Evolutionary conservation across 2,113 vertebrate species (phyloP), one percentile per base, ranked within the genome.

Genomic region (Pangasianodon gigas): DNA sequence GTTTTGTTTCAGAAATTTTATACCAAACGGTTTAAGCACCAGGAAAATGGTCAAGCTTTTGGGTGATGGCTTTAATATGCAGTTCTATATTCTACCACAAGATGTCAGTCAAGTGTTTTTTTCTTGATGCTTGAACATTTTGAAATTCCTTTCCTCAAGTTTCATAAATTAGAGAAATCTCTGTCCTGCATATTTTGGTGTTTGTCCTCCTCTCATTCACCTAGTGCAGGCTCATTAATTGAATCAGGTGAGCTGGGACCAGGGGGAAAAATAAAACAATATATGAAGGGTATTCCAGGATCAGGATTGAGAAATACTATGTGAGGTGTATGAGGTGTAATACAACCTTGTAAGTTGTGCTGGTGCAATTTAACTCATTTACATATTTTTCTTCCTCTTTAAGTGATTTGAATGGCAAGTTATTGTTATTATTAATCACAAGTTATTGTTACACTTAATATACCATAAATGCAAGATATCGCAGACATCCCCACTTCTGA

Each of bases 21-120:
- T 82, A 88, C n/a, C 21, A 32, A 51, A 2, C 4, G 32, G 6
- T 8, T 41, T 41, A 29, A 58, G 51, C 7, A 86, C 2, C 29
- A 74, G 37, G 65, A 54, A 41, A 32, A 71, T 14, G 3, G 16
- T 87, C 8, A 13, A 44, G 9, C 26, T 24, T 62, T 18, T 67
- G 29, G 26, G 11, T 88, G 51, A 18, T 29, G 5, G 19, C 46
- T 75, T 84, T 29, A 7, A 48, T 52, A 7, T 77, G 79, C 67
- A 60, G 37, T 90, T 85, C 62, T 52, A 16, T 18, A 56, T 85
- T 37, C 16, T 24, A 69, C 90, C 93, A 92, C 88, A 75, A 92
- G 93, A 82, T 82, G 93, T 79, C 93, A 91, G 81, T 69, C 71
- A 44, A 79, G 44, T 29, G 10, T 8, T 29, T 11, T 21, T 52